These are phyloP conservation scores for Piezodorus guildinii DNA, from an alignment of 1,140 invertebrate genomes.

Conservation along the genomic window DNA sequence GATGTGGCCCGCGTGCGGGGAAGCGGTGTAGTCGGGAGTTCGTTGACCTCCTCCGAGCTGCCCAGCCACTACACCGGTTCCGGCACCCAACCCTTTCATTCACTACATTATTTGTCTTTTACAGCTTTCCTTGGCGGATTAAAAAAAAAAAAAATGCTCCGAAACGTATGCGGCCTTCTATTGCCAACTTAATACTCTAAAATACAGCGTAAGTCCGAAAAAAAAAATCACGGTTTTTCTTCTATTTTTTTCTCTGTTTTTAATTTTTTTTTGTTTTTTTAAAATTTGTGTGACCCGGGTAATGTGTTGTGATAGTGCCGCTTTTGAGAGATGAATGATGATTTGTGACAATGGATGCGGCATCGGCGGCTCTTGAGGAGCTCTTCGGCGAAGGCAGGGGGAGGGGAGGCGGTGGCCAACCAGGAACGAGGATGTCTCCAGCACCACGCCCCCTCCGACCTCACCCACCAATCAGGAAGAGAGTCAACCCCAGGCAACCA, in stretches of 20 bases:
- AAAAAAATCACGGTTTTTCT: neutral
- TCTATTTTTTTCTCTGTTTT: no score
- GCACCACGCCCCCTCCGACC: constrained; percentile 24
- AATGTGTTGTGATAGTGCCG: no score
- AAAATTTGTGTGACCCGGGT: no score
- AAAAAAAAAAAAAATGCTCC: neutral
- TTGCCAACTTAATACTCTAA: neutral
- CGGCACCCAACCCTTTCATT: no score
- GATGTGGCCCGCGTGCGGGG: neutral
- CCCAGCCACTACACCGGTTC: no score
- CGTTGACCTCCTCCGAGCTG: neutral
- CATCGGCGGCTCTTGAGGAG: constrained; percentile 23
- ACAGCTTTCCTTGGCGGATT: neutral
- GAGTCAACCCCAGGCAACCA: constrained; percentile 23
- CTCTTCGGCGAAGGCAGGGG: constrained; percentile 19
- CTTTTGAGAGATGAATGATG: constrained; percentile 13
- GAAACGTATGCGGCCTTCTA: neutral
- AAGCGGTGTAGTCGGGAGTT: neutral
- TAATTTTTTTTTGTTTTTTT: no score
- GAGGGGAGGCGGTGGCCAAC: constrained; percentile 14
- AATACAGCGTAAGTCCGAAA: neutral
- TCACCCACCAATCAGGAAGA: constrained; percentile 17
- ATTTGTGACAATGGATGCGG: constrained; percentile 16
- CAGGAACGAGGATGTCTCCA: constrained; percentile 23
- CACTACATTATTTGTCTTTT: neutral